These are phyloP conservation scores for Leucopsar rothschildi DNA, from an alignment of 2,113 vertebrate genomes.

Conservation along the genomic window DNA sequence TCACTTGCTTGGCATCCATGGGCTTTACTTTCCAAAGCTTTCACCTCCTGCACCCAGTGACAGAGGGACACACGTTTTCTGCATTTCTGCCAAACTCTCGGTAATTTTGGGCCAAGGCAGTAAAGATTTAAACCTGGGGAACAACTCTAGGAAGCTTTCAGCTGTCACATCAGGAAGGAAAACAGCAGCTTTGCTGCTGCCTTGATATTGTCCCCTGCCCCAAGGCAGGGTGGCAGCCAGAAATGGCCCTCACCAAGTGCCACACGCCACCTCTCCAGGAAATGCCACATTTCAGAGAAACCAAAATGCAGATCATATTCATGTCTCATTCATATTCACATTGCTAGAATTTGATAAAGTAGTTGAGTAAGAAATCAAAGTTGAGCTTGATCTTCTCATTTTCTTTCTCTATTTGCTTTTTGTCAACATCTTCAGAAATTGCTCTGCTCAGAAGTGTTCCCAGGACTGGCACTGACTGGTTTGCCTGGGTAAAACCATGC, in stretches of 20 bases:
- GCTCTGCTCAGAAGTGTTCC: neutral
- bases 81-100: neutral
- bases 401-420: neutral
- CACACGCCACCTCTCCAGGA: fast-evolving
- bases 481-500: neutral
- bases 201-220: neutral
- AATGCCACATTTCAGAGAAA: neutral
- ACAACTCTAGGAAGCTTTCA: neutral
- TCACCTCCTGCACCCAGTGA: neutral
- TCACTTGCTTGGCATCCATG: fast-evolving
- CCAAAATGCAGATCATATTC: neutral
- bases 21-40: neutral
- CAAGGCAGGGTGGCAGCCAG: neutral
- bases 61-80: fast-evolving
- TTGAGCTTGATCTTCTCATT: neutral
- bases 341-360: neutral
- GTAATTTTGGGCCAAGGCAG: neutral
- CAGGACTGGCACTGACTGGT: neutral
- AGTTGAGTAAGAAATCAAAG: neutral
- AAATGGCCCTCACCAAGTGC: neutral
- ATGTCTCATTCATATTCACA: neutral
- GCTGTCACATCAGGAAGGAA: fast-evolving
- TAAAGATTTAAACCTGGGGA: neutral
- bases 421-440: neutral
- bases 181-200: neutral